Evolutionary conservation across 2,888 invertebrate genomes (phyloP), one percentile per base, ranked within the genome.

Genomic region (Oscheius sp.): DNA sequence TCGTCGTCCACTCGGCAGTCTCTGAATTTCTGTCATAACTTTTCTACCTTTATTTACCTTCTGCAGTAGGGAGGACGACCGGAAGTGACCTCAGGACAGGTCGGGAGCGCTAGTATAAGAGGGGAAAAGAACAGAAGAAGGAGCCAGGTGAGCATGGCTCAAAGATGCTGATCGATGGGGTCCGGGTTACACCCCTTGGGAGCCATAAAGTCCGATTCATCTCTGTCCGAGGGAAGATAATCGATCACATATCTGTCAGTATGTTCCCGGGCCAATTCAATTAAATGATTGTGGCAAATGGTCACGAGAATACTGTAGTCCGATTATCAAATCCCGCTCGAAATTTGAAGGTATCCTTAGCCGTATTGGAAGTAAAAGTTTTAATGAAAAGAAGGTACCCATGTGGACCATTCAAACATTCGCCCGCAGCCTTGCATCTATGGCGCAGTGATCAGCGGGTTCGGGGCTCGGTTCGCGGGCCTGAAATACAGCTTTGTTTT

Each of bases 1-100:
- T 97, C 96, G 89, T 94, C 94, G 89, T 97, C 96, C 0, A 94
- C 94, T 0, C 94, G 94, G 89, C 97, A 98, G 66, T 78, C 80
- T 71, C 78, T 83, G 32, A 10, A 65, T 37, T 2, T 33, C 9
- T 35, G 13, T 63, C 9, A 48, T 29, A 11, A 29, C 7, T 42
- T 42, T n/a, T 3, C 33, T 10, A 53, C 4, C 35, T 33, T n/a
- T 4, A 35, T 9, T 11, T 5, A 68, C 68, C 68, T 68, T 68
- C 68, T 21, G 35, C 68, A 68, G 42, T 68, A 68, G 1, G 68
- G 68, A 2, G 68, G 68, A 35, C 68, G 53, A 35, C 55, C 55
- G 10, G 53, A 37, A n/a, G 68, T 53, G 1, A 68, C 53, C 55
- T 68, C 68, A n/a, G 68, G 68, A 55, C 68, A 68, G 9, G 68